Conservation (phyloP, 1,140 invertebrate genomes). For the Ips typographus region DNA sequence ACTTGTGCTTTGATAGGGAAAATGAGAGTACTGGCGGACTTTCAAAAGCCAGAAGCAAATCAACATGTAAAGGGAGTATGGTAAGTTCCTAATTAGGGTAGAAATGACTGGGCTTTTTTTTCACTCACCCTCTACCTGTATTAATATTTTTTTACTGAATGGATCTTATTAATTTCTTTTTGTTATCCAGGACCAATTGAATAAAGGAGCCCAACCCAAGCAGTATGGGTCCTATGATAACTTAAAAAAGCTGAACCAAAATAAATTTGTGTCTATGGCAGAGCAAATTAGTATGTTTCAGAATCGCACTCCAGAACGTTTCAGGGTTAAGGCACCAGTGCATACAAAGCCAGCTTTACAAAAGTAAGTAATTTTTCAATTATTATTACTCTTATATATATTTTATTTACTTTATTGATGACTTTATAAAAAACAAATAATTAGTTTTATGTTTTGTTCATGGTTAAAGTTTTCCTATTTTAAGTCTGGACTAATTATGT, state of each 20-base stretch:
- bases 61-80: neutral
- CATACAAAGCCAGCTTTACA: slow-evolving; percentile 15
- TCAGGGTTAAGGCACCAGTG: slow-evolving; percentile 44
- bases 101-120: neutral
- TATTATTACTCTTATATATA: neutral
- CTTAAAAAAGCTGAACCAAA: slow-evolving; percentile 42
- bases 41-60: no score
- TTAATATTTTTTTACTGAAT: neutral
- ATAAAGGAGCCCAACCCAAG: slow-evolving; percentile 38
- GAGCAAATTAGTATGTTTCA: slow-evolving; percentile 55
- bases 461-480: neutral
- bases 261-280: slow-evolving; percentile 49
- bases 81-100: neutral
- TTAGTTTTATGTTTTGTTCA: neutral
- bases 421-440: neutral
- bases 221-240: slow-evolving; percentile 34
- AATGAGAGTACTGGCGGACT: no score
- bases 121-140: neutral
- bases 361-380: slow-evolving; percentile 36
- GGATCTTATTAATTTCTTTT: neutral
- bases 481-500: neutral
- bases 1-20: no score
- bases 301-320: slow-evolving; percentile 53
- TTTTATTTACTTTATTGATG: neutral
- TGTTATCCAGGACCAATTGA: slow-evolving; percentile 8